These are phyloP conservation scores for Mycalesis mineus DNA, from an alignment of 2,888 invertebrate genomes.

Conservation along the genomic window DNA sequence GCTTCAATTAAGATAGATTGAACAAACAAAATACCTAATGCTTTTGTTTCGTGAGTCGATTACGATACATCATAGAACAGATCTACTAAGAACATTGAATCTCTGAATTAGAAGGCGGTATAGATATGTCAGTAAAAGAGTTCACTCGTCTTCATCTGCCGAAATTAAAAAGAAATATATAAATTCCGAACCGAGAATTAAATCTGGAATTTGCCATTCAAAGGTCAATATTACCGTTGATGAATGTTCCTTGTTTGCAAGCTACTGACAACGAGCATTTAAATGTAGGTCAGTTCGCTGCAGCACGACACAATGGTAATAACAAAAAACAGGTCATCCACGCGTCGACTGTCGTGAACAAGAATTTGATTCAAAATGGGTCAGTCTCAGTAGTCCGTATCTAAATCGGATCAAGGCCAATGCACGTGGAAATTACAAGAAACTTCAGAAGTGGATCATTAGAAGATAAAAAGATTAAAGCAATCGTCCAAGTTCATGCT, in stretches of 20 bases:
- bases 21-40: too few relatives aligned
- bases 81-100: too few relatives aligned
- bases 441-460: background rate
- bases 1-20: background rate
- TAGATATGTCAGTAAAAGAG: too few relatives aligned
- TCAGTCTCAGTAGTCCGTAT: constrained; percentile 40
- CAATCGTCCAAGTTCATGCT: too few relatives aligned
- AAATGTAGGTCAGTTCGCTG: constrained; percentile 9
- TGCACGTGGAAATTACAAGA: background rate
- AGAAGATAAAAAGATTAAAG: too few relatives aligned
- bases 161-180: too few relatives aligned
- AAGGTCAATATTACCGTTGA: background rate
- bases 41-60: too few relatives aligned
- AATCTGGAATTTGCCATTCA: too few relatives aligned
- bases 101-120: too few relatives aligned
- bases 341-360: constrained; percentile 7
- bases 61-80: too few relatives aligned
- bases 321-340: constrained; percentile 10
- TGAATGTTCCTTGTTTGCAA: background rate
- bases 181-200: too few relatives aligned
- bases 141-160: too few relatives aligned
- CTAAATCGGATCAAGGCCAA: constrained; percentile 41
- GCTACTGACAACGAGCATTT: constrained; percentile 2
- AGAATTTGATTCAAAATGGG: constrained; percentile 43
- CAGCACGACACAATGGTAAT: constrained; percentile 1